Evolutionary conservation across 2,797 vertebrate genomes (phyloP).

Genomic region (Sorex maritimensis): DNA sequence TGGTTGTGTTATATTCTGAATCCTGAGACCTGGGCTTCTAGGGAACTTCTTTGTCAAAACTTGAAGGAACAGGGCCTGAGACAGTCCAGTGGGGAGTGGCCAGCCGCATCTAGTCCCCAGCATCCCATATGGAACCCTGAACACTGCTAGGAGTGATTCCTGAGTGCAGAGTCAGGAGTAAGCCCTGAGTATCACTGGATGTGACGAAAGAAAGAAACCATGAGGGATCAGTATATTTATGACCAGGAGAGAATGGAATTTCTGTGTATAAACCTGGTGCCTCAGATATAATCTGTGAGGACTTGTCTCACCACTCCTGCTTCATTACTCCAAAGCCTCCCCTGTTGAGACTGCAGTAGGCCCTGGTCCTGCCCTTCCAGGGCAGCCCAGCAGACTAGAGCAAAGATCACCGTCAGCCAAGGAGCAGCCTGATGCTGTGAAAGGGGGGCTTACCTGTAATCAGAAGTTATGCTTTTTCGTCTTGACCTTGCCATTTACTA

Average conservation of each 20-base stretch:
- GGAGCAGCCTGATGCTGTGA: not conserved
- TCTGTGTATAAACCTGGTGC: not conserved
- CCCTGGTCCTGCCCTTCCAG: slow-evolving; percentile 29
- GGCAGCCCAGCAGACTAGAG: not conserved
- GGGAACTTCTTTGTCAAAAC: no score
- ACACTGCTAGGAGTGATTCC: no score
- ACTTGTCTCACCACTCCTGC: not conserved
- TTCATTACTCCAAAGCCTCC: not conserved
- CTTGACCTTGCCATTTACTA: slow-evolving; percentile 34
- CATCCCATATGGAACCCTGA: no score
- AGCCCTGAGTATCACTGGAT: no score
- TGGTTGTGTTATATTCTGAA: no score
- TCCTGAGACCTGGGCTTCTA: no score
- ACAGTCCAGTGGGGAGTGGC: no score
- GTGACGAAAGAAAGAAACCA: no score
- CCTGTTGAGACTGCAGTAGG: not conserved
- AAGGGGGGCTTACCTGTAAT: slow-evolving; percentile 29
- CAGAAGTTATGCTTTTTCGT: slow-evolving; percentile 16
- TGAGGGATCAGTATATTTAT: slow-evolving; percentile 27
- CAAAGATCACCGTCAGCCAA: not conserved
- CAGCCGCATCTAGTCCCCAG: no score
- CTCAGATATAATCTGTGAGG: not conserved
- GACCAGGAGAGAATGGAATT: not conserved
- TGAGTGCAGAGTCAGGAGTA: no score
- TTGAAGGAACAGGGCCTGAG: no score